Evolutionary conservation across 2,888 invertebrate genomes (phyloP), one percentile per base, ranked within the genome.

Genomic region (Callosobruchus maculatus): DNA sequence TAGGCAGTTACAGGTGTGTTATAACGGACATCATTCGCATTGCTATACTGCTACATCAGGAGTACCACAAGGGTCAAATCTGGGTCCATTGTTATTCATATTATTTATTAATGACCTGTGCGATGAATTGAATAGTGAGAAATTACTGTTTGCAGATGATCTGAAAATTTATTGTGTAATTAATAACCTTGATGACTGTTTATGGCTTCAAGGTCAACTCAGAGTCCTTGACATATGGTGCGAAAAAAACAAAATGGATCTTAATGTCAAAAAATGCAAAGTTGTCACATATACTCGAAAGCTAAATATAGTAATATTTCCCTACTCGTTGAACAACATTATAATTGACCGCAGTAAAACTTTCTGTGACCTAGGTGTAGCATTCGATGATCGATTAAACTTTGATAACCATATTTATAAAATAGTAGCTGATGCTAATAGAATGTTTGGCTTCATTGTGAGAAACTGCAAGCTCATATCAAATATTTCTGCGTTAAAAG

Each of bases 231-330:
- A 69, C 31, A 20, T 31, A 22, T 75, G 72, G 75, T 73, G 73
- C 66, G n/a, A 67, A 26, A 21, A 18, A 13, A 75, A 71, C 26
- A 70, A 66, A 2, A 20, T 75, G 49, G n/a, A 30, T 31, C 49
- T 75, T 5, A 75, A 75, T 72, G 67, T 75, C n/a, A 18, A 66
- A 9, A 75, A 75, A 72, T 73, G 75, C 22, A 73, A 75, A 70
- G 70, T 70, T n/a, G 70, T 75, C 21, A 73, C 68, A 0, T 74
- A 68, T 71, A 70, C 73, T 3, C 68, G 69, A 21, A 71, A 68
- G 30, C n/a, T 0, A 18, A 31, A 26, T 71, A 4, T 13, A 49
- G 13, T 49, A 71, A 9, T 49, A 70, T 21, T 20, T 30, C 22
- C 31, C 71, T 22, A 30, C 22, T 49, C 70, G 21, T 21, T 68